phyloP scores from a whole-genome alignment of 2,113 vertebrate species.

The Pterocles orientalis region DNA sequence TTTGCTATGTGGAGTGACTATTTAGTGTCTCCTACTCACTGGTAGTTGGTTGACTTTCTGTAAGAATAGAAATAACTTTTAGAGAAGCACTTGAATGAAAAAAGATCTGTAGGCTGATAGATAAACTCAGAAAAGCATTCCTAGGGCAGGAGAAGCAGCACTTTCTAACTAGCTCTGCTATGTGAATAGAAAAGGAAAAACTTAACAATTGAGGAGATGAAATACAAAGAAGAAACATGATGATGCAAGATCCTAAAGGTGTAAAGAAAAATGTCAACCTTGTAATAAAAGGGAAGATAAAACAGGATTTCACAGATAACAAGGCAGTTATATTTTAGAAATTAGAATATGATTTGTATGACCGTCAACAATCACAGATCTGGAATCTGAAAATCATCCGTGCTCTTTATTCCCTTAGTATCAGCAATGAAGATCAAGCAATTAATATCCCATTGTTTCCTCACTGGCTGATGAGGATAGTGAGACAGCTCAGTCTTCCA shows the following conservation, averaged over 20 bases:
- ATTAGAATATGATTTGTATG: neutral
- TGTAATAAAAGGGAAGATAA: neutral
- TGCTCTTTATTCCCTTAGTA: neutral
- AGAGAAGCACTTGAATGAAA: neutral
- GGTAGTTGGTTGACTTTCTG: neutral
- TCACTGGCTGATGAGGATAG: neutral
- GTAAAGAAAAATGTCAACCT: neutral
- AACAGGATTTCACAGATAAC: neutral
- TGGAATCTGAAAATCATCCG: neutral
- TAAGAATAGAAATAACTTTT: neutral
- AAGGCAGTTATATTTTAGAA: neutral
- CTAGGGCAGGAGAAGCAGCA: neutral
- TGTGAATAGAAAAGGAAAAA: neutral
- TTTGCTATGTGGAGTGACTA: neutral
- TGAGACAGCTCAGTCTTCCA: neutral
- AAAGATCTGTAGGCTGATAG: neutral
- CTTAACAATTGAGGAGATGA: neutral
- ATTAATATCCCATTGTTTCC: neutral
- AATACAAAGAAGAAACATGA: neutral
- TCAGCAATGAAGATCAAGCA: neutral
- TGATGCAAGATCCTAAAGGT: neutral
- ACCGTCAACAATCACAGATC: neutral
- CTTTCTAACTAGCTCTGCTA: neutral
- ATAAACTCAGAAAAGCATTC: neutral
- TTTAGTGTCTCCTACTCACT: neutral